Base-by-base conservation (phyloP, 2,888 invertebrate genomes). In the Pandemis cinnamomeana region DNA sequence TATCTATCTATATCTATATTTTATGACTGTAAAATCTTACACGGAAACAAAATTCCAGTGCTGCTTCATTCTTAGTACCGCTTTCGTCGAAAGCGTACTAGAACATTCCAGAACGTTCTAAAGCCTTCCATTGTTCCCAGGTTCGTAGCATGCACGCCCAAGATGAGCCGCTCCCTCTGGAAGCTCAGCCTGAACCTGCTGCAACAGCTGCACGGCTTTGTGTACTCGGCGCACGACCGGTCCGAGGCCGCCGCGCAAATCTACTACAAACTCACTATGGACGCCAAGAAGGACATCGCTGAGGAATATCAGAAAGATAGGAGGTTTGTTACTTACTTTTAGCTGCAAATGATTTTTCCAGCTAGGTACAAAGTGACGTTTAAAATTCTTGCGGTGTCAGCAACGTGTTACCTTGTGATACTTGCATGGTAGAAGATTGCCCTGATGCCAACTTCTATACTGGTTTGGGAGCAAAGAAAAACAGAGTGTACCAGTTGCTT, bases 111-210 rank as follows among this genome's bases (percentile, higher is more conserved):
- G 53, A 58, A 42, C 44, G 68, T 66, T 67, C 48, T 67, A 63
- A 15, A 41, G 67, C 55, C 42, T 74, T 11, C 58, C 6, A 53
- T 27, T 63, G 11, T 55, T 41, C 69, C 42, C 90, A 97, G 97
- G 87, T 95, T 97, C 79, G 94, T 97, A 84, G 91, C 95, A 77
- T 95, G 96, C 86, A 95, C 96, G 4, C 97, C 97, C 0, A 95
- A 96, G 84, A 93, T 97, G 89, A 95, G 96, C 81, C 96, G 95
- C 81, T 95, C 96, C 63, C 79, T 96, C 36, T 91, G 95, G 94
- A 86, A 87, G 77, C 82, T 94, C 60, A 93, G 93, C 76, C 81
- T 87, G 79, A 86, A 83, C 75, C 67, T 93, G 63, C 77, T 94
- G 55, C 87, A 91, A 46, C 94, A 94, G 79, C 82, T 94, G 7